Base-by-base conservation (phyloP, 2,888 invertebrate genomes). In the Ellobium chinense region DNA sequence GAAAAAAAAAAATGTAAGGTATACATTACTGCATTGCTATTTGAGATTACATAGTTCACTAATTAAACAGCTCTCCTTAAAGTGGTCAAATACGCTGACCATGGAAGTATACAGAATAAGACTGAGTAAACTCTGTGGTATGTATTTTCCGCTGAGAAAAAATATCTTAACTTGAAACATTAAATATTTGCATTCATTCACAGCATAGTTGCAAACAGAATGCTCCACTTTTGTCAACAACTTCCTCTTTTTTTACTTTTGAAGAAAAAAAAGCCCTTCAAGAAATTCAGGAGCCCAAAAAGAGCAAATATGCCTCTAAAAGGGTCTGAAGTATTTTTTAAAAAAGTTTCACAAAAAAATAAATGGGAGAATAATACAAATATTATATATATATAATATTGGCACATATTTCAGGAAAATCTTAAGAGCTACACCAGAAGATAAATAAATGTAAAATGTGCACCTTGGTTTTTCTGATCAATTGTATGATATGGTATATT, bases 381-480 rank as follows among this genome's bases (percentile, higher is more conserved):
- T 77, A 27, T 36, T 69, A 70, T 66, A 75, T 62, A 76, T 73
- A 62, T 37, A 73, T 27, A 54, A 68, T 78, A 80, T 80, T 83
- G 83, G 83, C 83, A 83, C 80, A 78, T 77, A 58, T 65, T 63
- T 75, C 54, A 62, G 62, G 27, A 73, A 73, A 79, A 73, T 37
- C 24, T 56, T 54, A 79, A n/a, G 27, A 73, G 79, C 73, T 79
- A 66, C 73, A 73, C 79, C 73, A 79, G 79, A 79, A 79, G 66
- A 39, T 78, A 7, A 62, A 62, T 58, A 31, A 56, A 37, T 58
- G 27, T 65, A 72, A 72, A 65, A 54, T 79, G 79, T 79, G 79
- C 79, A 79, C 79, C 73, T 79, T 79, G 62, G 29, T 78, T 60
- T 58, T 76, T 54, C 65, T 76, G 65, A 66, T 76, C 66, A 66